Base-by-base conservation (phyloP, 2,797 vertebrate genomes). In the Philypnodon macrostomus region DNA sequence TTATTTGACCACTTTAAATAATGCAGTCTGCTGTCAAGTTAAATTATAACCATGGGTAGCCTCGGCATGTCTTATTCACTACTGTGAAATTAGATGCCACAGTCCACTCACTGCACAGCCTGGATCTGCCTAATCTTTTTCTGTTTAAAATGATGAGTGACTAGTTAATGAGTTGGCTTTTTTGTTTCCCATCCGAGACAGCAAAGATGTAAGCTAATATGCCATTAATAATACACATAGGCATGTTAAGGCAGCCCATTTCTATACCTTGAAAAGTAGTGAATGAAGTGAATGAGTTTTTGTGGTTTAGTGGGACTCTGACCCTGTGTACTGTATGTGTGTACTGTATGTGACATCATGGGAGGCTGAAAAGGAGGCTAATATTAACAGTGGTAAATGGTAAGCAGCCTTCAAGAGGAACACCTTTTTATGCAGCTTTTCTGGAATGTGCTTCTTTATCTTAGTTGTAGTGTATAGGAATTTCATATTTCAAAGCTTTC, bases 161-260 rank as follows among this genome's bases (percentile, higher is more conserved):
- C 86, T 87, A 81, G 79, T 82, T 86, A 73, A 89, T 87, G 76
- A 75, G 36, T 29, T 11, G n/a, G 64, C 74, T 65, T 84, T 83
- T 83, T 81, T 73, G 66, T 57, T 54, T 72, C 40, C 1, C 38
- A 44, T 52, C 58, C 51, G 58, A 45, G 46, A 32, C 53, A 36
- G 45, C 13, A 44, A 64, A 73, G 61, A 68, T 70, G 87, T 84
- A 89, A 89, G 69, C 47, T 80, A 83, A 87, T 89, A 85, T 79
- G 58, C 53, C 79, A 85, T 90, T 24, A 85, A 88, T 89, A 77
- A 89, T 90, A 79, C 49, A 61, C 55, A 61, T 52, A 39, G 58
- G 66, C 50, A 62, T 55, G 70, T 59, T 68, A 49, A 45, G 61
- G 61, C 64, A 47, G 44, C 67, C 68, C 21, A 26, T 45, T 35